Percentiles rank a stretch among this genome's conserved stretches.
phyloP scores from a whole-genome alignment of 2,888 invertebrate species.

The Rhynchonema sp. region DNA sequence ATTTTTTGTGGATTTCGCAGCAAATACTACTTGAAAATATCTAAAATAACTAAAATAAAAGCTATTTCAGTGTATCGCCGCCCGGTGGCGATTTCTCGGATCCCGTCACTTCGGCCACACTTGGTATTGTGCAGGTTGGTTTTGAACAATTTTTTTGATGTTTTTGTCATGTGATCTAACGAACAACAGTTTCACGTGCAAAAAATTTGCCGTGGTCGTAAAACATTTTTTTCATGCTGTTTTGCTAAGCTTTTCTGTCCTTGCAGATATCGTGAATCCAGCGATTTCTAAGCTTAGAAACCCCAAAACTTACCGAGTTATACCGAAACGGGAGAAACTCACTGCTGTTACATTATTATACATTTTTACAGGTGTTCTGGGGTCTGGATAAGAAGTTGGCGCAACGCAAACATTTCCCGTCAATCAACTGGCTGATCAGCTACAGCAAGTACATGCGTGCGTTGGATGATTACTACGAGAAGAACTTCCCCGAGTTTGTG shows the following conservation, averaged over 20 bases:
- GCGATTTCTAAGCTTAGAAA: neutral
- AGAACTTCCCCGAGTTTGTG: conserved; percentile 89
- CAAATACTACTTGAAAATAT: neutral
- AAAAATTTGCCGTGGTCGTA: too few species aligned
- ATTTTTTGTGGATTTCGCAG: too few species aligned
- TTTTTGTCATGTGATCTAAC: too few species aligned
- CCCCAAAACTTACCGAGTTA: neutral
- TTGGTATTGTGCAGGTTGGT: conserved; percentile 81
- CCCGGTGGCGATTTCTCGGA: conserved; percentile 99
- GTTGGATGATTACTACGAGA: conserved; percentile 96
- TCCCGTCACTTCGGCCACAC: conserved; percentile 94
- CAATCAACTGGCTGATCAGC: conserved; percentile 98
- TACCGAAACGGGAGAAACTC: too few species aligned
- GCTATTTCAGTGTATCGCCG: conserved; percentile 54
- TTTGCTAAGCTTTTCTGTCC: neutral
- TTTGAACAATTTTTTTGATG: conserved; percentile 2
- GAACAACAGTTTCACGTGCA: too few species aligned
- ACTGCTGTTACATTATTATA: too few species aligned
- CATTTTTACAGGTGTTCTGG: too few species aligned
- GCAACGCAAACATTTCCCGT: conserved; percentile 97
- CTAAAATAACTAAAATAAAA: neutral
- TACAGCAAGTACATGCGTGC: conserved; percentile 94
- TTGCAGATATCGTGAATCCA: neutral
- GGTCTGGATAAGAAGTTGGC: conserved; percentile 95
- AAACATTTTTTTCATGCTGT: too few species aligned